Evolutionary conservation across 2,113 vertebrate species (phyloP).

Genomic region (Arvicanthis niloticus): DNA sequence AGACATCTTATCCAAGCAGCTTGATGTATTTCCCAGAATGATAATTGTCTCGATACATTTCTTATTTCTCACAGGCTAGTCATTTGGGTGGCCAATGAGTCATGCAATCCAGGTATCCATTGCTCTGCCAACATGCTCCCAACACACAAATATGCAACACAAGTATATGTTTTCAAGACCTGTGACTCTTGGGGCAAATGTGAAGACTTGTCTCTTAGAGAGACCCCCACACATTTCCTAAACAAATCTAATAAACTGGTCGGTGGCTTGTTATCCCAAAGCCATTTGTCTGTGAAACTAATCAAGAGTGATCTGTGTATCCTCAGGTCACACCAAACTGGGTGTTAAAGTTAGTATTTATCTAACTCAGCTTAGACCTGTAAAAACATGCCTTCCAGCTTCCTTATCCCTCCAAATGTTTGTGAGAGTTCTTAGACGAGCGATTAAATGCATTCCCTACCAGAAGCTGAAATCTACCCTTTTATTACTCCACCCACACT

Average conservation of each 20-base stretch:
- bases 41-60: background rate
- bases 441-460: background rate
- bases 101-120: background rate
- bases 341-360: background rate
- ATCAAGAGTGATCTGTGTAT: background rate
- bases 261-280: background rate
- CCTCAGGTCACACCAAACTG: background rate
- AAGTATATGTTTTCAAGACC: background rate
- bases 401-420: background rate
- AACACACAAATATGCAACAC: background rate
- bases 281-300: background rate
- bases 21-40: conserved; percentile 69
- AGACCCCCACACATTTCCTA: background rate
- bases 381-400: background rate
- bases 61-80: background rate
- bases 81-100: conserved; percentile 21
- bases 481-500: background rate
- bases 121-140: background rate
- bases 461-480: background rate
- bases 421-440: background rate
- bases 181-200: background rate
- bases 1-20: conserved; percentile 30
- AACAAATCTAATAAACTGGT: background rate
- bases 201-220: background rate
- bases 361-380: background rate